Evolutionary conservation across 2,888 invertebrate genomes (phyloP), one percentile per base, ranked within the genome.

Genomic region (Timema podura): DNA sequence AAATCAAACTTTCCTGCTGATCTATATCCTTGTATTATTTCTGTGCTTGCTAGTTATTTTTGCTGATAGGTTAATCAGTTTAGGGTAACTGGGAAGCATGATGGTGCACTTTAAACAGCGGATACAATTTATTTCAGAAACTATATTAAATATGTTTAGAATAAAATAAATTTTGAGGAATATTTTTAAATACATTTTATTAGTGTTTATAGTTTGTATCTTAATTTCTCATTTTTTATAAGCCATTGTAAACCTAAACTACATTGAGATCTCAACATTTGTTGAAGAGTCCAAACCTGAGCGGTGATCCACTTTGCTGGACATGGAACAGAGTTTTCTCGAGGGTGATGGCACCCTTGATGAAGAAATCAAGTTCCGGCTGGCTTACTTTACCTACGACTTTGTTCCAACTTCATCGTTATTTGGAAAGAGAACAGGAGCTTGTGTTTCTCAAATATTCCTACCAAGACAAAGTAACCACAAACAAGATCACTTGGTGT

Each of bases 391-490:
- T 78, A 0, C 82, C 85, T 8, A 87, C 84, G 76, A 30, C 89
- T 90, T 79, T 91, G 89, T 76, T 95, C 89, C 74, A 96, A 80
- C 79, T 92, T 93, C 15, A 90, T 88, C 72, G 93, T 89, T 83
- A 96, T 95, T 88, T 95, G 94, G 80, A 96, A 93, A 0, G 96
- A 95, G 80, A 89, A 96, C 44, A 96, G 83, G 48, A 96, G 82
- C 79, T 96, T 96, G 83, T 96, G 95, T 61, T 89, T 89, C 80
- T 96, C 95, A 80, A 96, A 96, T 75, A 96, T 92, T 68, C 96
- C 93, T 87, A 77, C 0, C 73, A 74, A 30, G 30, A 30, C 30
- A 30, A 30, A n/a, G n/a, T n/a, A n/a, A n/a, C n/a, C n/a, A n/a
- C n/a, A n/a, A n/a, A n/a, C n/a, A n/a, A 30, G 30, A 30, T 30